Evolutionary conservation across 2,888 invertebrate species (phyloP).

Genomic region (Patella pellucida): DNA sequence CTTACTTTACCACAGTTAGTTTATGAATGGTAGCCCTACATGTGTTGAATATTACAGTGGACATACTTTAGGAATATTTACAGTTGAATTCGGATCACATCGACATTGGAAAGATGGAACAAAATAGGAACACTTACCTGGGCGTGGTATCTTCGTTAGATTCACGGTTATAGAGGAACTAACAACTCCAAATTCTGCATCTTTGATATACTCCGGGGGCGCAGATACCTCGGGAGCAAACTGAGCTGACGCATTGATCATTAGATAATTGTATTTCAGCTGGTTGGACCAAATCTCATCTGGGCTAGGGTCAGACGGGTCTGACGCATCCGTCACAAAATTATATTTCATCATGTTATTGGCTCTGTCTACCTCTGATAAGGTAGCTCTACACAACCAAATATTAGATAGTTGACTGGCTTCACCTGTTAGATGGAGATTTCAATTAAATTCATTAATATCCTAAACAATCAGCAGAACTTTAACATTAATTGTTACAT

Average conservation of each 20-base stretch:
- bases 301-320: background rate
- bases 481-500: background rate
- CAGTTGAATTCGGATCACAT: no score
- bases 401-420: background rate
- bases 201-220: background rate
- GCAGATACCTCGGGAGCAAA: background rate
- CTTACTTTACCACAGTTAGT: no score
- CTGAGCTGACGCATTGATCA: background rate
- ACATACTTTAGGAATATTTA: no score
- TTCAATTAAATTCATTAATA: background rate
- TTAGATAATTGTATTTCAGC: background rate
- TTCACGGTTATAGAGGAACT: background rate
- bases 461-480: background rate
- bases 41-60: no score
- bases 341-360: background rate
- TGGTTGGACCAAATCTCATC: background rate
- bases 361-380: background rate
- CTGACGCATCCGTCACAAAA: background rate
- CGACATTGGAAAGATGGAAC: no score
- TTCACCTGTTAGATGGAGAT: background rate
- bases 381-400: background rate
- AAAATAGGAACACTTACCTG: background rate
- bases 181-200: constrained; percentile 8
- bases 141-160: constrained; percentile 1
- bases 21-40: no score